Base-by-base conservation (phyloP, 53 echinoderm and acorn worm genomes). In the Paracentrotus lividus region DNA sequence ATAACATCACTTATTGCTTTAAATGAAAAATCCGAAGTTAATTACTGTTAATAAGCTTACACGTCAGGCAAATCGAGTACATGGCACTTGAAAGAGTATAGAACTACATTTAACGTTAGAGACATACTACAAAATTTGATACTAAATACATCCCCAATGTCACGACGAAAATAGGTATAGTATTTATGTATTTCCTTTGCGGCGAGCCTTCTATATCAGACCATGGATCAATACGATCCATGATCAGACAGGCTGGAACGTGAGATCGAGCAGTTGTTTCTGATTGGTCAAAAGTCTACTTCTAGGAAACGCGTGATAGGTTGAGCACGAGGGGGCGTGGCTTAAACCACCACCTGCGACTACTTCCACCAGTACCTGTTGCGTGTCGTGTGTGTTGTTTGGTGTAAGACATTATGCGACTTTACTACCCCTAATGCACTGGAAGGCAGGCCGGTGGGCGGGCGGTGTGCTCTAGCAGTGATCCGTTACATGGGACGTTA, bases 401-500 rank as follows among this genome's bases (percentile, higher is more conserved):
- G 1, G 59, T 89, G 89, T 89, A 38, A 42, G 55, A 36, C 24
- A 7, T n/a, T 87, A 38, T 8, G 81, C 47, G 81, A 81, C 13
- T 24, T 47, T 10, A n/a, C 81, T 24, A 8, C 43, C 81, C 23
- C 8, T n/a, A 44, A 24, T 75, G 7, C 45, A 78, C 43, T 43
- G 45, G 81, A 44, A 78, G 81, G 81, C 81, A 81, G 47, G 44
- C 81, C 81, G 26, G 81, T 47, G 81, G 81, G 81, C 57, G 87
- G 54, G 56, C 34, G 36, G 55, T 64, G 12, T 10, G 0, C 10
- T 5, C 44, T 27, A 64, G 88, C 40, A 64, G 89, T 61, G 89
- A 89, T 61, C 64, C 89, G 89, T 61, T 64, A 89, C 89, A 89
- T 44, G 57, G 89, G 64, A 64, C 43, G 64, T 89, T 56, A 59